Percentiles rank a stretch among this genome's conserved stretches.
Conservation (phyloP, 2,888 invertebrate genomes). For the Lepeophtheirus nordmannii region DNA sequence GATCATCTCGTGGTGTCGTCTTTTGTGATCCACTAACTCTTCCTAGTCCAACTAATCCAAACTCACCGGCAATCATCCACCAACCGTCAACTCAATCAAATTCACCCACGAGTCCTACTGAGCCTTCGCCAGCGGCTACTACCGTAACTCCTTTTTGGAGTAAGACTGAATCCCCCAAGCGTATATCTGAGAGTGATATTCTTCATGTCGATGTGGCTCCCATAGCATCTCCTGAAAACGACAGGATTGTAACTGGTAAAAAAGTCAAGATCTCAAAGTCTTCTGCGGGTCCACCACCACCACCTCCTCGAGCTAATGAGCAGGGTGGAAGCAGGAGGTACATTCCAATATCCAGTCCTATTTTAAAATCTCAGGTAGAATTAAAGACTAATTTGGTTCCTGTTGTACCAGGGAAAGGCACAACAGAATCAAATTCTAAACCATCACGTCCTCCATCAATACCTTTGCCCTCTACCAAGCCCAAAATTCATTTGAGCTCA, state of each 20-base stretch:
- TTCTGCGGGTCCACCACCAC: too few species aligned
- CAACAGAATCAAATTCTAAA: slow-evolving; percentile 30
- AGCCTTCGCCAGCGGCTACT: not conserved
- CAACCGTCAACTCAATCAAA: not conserved
- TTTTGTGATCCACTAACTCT: slow-evolving; percentile 22
- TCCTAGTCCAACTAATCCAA: slow-evolving; percentile 22
- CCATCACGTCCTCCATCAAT: slow-evolving; percentile 34
- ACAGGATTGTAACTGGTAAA: too few species aligned
- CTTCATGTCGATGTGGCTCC: too few species aligned
- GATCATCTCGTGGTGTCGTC: slow-evolving; percentile 1
- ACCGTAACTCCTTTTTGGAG: slow-evolving; percentile 12
- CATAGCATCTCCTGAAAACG: too few species aligned
- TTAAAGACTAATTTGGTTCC: slow-evolving; percentile 30
- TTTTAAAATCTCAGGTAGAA: slow-evolving; percentile 52
- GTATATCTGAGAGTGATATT: too few species aligned
- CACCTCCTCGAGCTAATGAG: slow-evolving; percentile 44
- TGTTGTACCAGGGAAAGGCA: not conserved
- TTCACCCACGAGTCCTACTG: not conserved
- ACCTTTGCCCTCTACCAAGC: slow-evolving; percentile 30
- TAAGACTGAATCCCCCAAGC: too few species aligned
- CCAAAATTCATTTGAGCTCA: not conserved
- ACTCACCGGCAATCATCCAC: slow-evolving; percentile 20
- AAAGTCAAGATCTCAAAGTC: too few species aligned
- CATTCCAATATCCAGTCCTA: slow-evolving; percentile 64
- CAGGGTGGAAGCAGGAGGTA: slow-evolving; percentile 50